Evolutionary conservation across 2,797 vertebrate species (phyloP), one percentile per base, ranked within the genome.

Genomic region (Periparus ater): DNA sequence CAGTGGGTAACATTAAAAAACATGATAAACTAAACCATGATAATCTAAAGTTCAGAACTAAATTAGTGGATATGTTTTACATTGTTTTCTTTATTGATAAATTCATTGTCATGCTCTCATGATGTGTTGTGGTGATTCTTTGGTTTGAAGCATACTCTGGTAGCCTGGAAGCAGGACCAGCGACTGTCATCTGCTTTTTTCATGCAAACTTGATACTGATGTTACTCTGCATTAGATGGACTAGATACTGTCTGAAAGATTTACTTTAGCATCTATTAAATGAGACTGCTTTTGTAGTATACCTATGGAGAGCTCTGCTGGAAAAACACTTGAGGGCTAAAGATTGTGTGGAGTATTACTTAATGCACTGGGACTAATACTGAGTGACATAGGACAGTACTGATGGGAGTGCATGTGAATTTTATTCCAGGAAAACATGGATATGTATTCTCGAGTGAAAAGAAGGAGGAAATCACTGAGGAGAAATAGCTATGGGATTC

Each of bases 401-500:
- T 81, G 45, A 91, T 57, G 47, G 48, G 25, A 58, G 2, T 21
- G 11, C 18, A 17, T 32, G n/a, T 90, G 90, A 51, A 63, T 76
- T 71, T 95, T 78, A 36, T 96, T 97, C 95, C 85, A 99, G 99
- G 99, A 99, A 98, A 99, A 99, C 97, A 99, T 99, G 98, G 99
- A 99, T 97, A 99, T 99, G 99, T 99, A 99, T 97, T 99, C 99
- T 77, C 98, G 99, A 93, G 99, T 99, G 84, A 99, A 99, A 97
- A 99, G 99, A 40, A 98, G 98, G 54, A 97, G 99, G 96, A 99
- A 99, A 96, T 99, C 99, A 17, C 95, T 99, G 97, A 98, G 99
- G 81, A 99, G 99, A 97, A 99, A 98, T 92, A 98, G 98, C 61
- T 99, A 99, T 74, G 99, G 98, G 73, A 99, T 99, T 97, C 99